A percentile compares a stretch with the other conserved stretches of the same genome.
Evolutionary conservation across 2,888 invertebrate species (phyloP).

Genomic region (Stenodera caucasica): DNA sequence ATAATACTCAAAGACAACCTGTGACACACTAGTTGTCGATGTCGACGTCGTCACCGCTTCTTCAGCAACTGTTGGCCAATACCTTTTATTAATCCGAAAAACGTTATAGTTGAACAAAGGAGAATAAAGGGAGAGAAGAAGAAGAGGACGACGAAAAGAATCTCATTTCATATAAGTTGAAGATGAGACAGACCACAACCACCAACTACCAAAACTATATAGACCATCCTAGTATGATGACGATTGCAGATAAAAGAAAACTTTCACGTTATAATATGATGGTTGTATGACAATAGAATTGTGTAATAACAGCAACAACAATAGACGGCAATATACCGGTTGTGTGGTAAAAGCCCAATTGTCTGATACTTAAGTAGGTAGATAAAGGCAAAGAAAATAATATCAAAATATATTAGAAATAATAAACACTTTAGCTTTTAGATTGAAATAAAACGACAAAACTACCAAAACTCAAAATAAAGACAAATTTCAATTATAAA

Average conservation of each 20-base stretch:
- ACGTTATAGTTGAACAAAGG: slow-evolving; percentile 51
- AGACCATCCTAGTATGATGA: slow-evolving; percentile 39
- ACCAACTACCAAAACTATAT: slow-evolving; percentile 35
- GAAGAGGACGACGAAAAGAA: too few species aligned
- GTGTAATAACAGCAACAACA: slow-evolving; percentile 51
- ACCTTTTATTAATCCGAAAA: slow-evolving; percentile 48
- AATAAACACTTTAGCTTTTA: too few species aligned
- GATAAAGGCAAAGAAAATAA: slow-evolving; percentile 38
- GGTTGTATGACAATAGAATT: slow-evolving; percentile 46
- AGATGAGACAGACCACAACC: neutral
- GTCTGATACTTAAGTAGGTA: slow-evolving; percentile 49
- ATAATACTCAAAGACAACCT: slow-evolving; percentile 46
- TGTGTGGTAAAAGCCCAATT: slow-evolving; percentile 45
- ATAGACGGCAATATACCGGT: slow-evolving; percentile 52
- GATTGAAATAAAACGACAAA: slow-evolving; percentile 16
- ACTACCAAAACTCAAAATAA: too few species aligned
- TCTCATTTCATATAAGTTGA: slow-evolving; percentile 50
- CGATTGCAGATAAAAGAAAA: slow-evolving; percentile 52
- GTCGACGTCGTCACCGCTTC: slow-evolving; percentile 18
- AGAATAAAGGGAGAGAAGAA: too few species aligned
- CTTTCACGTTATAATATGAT: slow-evolving; percentile 50
- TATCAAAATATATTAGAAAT: slow-evolving; percentile 34
- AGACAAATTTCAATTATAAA: too few species aligned
- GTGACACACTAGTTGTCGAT: slow-evolving; percentile 33
- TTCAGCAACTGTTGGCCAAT: slow-evolving; percentile 32